Evolutionary conservation across 1,140 invertebrate species (phyloP), one percentile per base, ranked within the genome.

Genomic region (Aphaenogaster rudis): DNA sequence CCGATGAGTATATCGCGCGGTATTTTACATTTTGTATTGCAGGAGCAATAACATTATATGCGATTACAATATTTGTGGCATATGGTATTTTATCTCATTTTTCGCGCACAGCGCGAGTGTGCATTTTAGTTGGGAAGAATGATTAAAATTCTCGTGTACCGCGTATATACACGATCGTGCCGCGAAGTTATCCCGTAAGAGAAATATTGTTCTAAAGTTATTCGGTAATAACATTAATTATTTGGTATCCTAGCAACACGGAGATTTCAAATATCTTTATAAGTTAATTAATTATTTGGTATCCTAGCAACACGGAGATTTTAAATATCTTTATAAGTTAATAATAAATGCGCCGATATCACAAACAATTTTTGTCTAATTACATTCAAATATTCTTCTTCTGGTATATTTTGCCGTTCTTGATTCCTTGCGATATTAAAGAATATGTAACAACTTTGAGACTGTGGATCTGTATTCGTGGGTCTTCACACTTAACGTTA

Each of bases 281-380:
- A n/a, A n/a, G n/a, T n/a, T n/a, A n/a, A 59, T 81, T 45, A 81
- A 81, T 81, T 80, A 67, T 80, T 54, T 61, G 72, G 8, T 69
- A 39, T 71, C 5, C 15, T 17, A 42, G 39, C 36, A 33, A 42
- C 39, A 54, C n/a, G 33, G 21, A 28, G 28, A 81, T 81, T 81
- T 59, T 21, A 13, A 13, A 81, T 57, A 71, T 57, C 28, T 28
- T 67, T 67, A n/a, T 67, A 3, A 17, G 11, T 67, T 67, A 67
- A 42, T 45, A 42, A 67, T 45, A 67, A 21, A 67, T 48, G 64
- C n/a, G 9, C n/a, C 9, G 33, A 7, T 67, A 45, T 13, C n/a
- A 67, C 42, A 5, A 21, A 0, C 9, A 67, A 48, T 52, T 67
- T 48, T 39, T 1, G 28, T 28, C 28, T 28, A 28, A 28, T 54